Base-by-base conservation (phyloP, 2,888 invertebrate genomes). In the Therioaphis trifolii region DNA sequence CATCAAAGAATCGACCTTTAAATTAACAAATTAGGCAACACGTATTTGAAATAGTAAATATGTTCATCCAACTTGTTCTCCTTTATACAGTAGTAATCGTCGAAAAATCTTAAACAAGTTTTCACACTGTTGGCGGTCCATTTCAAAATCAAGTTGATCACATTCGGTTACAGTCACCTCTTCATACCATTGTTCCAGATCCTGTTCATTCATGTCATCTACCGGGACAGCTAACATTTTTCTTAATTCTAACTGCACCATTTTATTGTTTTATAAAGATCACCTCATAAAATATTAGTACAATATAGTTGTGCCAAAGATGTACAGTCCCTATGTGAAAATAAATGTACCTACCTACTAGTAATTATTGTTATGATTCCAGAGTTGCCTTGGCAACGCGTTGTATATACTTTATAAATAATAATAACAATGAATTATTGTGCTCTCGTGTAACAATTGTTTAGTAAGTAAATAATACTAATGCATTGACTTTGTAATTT, bases 21-120 rank as follows among this genome's bases (percentile, higher is more conserved):
- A 86, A 85, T 63, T 82, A 61, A 12, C 2, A 82, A 84, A 66
- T 35, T 71, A 49, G 24, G 11, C 66, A 46, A 68, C 63, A 77
- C 77, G 49, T 78, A 68, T 21, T 43, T 49, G 9, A 68, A 66
- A 43, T 35, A 66, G 58, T 74, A 52, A n/a, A n/a, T 63, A 18
- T 40, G 7, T 12, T 76, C n/a, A n/a, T 35, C 85, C 86, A 89
- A 92, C 92, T 91, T 93, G 93, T 89, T 93, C 93, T 85, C 91
- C 92, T 89, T 93, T 93, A 86, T 91, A 91, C 87, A 92, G 92
- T 71, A 93, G 87, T 86, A 93, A 91, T 88, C 93, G 93, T 88
- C 93, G 93, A n/a, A 92, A 89, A 4, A 93, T 88, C 87, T 90
- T 90, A 87, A 93, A 91, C 29, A 93, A 88, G 7, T 89, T 72